Conservation (phyloP, 2,888 invertebrate genomes). For the Cepaea hortensis region DNA sequence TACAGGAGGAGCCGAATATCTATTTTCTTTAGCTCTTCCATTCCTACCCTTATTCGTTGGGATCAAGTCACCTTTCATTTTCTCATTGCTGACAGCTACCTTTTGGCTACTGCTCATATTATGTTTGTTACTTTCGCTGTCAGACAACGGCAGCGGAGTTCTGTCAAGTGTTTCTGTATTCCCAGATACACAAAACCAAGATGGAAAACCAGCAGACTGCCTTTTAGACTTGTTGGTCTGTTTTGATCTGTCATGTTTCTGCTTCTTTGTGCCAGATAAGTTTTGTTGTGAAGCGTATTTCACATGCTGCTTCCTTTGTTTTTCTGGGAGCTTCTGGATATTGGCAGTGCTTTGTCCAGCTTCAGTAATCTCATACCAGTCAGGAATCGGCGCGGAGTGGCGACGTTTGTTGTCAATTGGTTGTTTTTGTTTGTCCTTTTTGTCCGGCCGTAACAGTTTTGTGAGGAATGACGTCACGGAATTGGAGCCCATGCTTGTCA, state of each 20-base stretch:
- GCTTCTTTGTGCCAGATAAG: neutral
- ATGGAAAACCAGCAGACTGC: neutral
- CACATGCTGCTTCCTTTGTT: neutral
- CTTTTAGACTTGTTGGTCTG: neutral
- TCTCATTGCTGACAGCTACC: neutral
- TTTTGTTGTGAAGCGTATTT: conserved; percentile 17
- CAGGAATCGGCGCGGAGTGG: conserved; percentile 21
- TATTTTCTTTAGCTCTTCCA: neutral
- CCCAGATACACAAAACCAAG: conserved; percentile 35
- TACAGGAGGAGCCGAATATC: conserved; percentile 21
- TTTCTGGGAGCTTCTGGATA: neutral
- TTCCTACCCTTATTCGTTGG: neutral
- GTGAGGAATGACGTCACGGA: neutral
- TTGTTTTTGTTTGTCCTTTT: neutral
- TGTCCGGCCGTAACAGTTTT: conserved; percentile 20
- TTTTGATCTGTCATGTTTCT: neutral
- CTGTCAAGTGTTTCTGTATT: conserved; percentile 37
- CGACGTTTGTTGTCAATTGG: neutral
- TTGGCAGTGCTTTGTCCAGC: neutral
- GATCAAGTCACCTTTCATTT: neutral
- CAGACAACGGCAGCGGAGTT: neutral
- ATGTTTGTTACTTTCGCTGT: neutral
- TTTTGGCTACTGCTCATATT: neutral
- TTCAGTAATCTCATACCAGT: conserved; percentile 5
- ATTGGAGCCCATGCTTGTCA: neutral